Evolutionary conservation across 2,797 vertebrate genomes (phyloP).

Genomic region (Acipenser ruthenus): DNA sequence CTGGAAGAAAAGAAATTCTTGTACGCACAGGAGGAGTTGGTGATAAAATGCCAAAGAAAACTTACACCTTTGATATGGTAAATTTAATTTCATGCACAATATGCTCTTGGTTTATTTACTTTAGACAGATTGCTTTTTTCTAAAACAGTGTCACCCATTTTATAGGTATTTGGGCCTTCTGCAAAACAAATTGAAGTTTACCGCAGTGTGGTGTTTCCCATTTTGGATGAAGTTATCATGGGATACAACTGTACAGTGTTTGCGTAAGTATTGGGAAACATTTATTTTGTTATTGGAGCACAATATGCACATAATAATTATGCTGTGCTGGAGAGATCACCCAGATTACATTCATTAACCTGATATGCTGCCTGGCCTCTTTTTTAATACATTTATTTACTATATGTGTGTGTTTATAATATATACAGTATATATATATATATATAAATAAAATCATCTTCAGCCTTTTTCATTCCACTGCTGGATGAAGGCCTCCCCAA

Average conservation of each 20-base stretch:
- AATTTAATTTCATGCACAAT: constrained; percentile 12
- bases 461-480: too few species aligned
- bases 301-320: too few species aligned
- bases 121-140: background rate
- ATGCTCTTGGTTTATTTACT: background rate
- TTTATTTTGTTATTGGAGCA: too few species aligned
- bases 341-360: background rate
- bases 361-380: background rate
- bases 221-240: constrained; percentile 94
- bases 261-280: constrained; percentile 68
- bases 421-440: too few species aligned
- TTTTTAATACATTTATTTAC: background rate
- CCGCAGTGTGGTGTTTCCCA: constrained; percentile 86
- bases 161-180: constrained; percentile 81
- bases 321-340: too few species aligned
- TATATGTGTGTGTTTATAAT: too few species aligned
- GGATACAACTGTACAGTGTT: constrained; percentile 97
- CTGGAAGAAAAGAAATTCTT: constrained; percentile 69
- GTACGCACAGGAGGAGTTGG: constrained; percentile 68
- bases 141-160: background rate
- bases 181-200: constrained; percentile 97
- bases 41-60: constrained; percentile 81
- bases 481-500: too few species aligned
- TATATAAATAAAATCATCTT: too few species aligned
- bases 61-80: constrained; percentile 95